phyloP scores from a whole-genome alignment of 1,140 invertebrate genomes.

The Phymorhynchus buccinoides region DNA sequence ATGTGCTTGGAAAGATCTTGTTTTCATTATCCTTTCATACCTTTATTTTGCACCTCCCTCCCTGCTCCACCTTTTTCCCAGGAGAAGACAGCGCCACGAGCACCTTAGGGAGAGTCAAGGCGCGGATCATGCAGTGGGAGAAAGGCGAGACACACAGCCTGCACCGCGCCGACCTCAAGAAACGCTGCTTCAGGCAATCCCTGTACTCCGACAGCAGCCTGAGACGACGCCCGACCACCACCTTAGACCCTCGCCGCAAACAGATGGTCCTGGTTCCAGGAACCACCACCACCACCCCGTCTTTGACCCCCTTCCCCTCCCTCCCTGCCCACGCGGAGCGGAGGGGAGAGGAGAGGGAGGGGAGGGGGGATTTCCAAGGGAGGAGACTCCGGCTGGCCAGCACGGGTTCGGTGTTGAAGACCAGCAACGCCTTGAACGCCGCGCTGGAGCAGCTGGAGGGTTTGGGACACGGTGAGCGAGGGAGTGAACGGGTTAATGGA shows the following conservation, averaged over 20 bases:
- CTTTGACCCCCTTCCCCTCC: neutral
- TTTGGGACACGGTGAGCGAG: slow-evolving; percentile 73
- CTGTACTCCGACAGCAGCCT: slow-evolving; percentile 38
- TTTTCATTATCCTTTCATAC: no score
- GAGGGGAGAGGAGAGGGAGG: neutral
- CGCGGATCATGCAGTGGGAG: slow-evolving; percentile 36
- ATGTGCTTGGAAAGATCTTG: no score
- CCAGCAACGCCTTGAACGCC: slow-evolving; percentile 90
- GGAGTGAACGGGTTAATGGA: neutral
- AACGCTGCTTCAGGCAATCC: slow-evolving; percentile 4
- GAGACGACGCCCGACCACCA: neutral
- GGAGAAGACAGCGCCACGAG: no score
- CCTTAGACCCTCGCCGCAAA: neutral
- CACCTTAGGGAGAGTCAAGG: slow-evolving; percentile 9
- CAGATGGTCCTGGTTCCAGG: no score
- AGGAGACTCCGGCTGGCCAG: slow-evolving; percentile 26
- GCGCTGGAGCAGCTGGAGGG: slow-evolving; percentile 93
- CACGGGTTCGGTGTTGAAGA: slow-evolving; percentile 69
- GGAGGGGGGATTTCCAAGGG: neutral
- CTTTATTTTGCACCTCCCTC: no score
- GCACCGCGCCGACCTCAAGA: slow-evolving; percentile 27
- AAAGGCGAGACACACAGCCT: slow-evolving; percentile 35
- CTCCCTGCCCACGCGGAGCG: neutral
- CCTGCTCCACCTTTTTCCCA: no score
- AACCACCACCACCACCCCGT: no score